phyloP scores from a whole-genome alignment of 2,888 invertebrate species.

The Augiades crinisus region DNA sequence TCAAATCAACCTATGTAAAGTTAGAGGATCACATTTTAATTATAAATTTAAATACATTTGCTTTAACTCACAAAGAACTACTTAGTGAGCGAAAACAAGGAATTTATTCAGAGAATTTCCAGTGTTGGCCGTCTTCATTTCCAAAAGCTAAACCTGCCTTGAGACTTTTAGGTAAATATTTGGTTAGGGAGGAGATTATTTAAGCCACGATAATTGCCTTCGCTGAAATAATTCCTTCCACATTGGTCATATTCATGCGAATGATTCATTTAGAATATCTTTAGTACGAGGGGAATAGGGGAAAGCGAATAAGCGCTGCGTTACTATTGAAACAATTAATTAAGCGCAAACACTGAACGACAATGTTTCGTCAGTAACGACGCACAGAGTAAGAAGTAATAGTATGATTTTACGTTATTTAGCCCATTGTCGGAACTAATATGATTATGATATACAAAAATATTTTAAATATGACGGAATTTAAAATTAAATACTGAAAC shows the following conservation, averaged over 20 bases:
- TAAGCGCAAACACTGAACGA: constrained; percentile 45
- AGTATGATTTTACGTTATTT: too few species aligned
- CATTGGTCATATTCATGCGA: constrained; percentile 27
- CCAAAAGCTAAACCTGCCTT: background rate
- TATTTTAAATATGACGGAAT: too few species aligned
- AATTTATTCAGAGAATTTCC: background rate
- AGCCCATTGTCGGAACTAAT: too few species aligned
- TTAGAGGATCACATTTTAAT: too few species aligned
- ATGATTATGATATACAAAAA: too few species aligned
- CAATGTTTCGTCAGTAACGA: constrained; percentile 27
- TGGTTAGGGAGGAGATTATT: constrained; percentile 31
- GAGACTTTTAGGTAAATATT: constrained; percentile 31
- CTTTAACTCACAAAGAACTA: too few species aligned
- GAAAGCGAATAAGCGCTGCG: constrained; percentile 33
- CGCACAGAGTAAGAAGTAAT: too few species aligned
- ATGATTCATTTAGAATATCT: constrained; percentile 36
- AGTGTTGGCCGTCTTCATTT: background rate
- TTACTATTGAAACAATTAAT: constrained; percentile 51
- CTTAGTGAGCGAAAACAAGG: constrained; percentile 2
- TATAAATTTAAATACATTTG: too few species aligned
- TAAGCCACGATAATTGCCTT: constrained; percentile 29
- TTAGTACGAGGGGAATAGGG: constrained; percentile 31
- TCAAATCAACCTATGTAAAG: too few species aligned
- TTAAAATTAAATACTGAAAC: too few species aligned
- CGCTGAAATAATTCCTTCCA: constrained; percentile 32